Conservation (phyloP, 1,140 invertebrate species). For the Oryctes rhinoceros region DNA sequence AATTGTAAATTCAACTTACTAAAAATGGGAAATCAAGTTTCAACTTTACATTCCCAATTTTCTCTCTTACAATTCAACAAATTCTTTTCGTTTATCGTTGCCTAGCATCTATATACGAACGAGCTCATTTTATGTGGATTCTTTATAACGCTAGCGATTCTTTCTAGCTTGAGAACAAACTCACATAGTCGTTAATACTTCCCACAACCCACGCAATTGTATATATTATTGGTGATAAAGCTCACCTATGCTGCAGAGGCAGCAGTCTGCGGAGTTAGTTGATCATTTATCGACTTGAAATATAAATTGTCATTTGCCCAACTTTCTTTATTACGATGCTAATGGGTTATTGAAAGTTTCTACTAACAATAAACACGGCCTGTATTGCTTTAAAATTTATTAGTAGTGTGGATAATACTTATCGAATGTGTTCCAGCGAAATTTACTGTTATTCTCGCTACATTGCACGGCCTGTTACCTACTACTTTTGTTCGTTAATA, state of each 20-base stretch:
- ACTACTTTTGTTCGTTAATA: too few species aligned
- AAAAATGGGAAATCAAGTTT: too few species aligned
- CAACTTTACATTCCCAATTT: too few species aligned
- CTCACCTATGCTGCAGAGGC: background rate
- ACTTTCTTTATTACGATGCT: slow-evolving; percentile 30
- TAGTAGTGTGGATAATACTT: too few species aligned
- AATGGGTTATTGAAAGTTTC: slow-evolving; percentile 24
- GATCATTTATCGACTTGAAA: background rate
- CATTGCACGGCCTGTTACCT: too few species aligned
- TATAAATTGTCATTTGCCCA: slow-evolving; percentile 25
- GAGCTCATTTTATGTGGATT: background rate
- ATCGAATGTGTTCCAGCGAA: too few species aligned
- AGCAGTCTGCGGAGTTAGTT: background rate
- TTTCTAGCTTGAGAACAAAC: background rate
- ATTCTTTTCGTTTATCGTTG: background rate
- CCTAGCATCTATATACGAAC: slow-evolving; percentile 1
- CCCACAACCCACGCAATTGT: background rate
- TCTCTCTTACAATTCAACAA: background rate
- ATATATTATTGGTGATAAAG: background rate
- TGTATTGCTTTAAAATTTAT: too few species aligned
- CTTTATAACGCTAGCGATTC: background rate
- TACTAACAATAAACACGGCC: too few species aligned
- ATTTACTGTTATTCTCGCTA: too few species aligned
- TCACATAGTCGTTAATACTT: background rate
- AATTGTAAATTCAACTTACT: too few species aligned